phyloP scores from a whole-genome alignment of 2,797 vertebrate genomes.

The Tokudaia tokunoshimensis region DNA sequence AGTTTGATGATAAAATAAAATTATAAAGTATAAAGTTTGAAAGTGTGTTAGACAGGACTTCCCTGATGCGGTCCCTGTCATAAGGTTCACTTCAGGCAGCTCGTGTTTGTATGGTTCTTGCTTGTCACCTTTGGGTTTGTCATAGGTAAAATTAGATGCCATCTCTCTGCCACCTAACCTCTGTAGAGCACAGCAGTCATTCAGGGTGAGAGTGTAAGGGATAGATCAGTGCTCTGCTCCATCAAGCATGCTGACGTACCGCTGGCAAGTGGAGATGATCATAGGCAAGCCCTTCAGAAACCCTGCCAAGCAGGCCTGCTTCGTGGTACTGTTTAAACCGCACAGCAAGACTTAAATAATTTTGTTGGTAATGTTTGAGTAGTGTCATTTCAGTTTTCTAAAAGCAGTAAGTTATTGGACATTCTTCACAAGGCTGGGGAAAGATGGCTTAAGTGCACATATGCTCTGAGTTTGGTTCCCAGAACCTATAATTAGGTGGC shows the following conservation, averaged over 20 bases:
- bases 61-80: conserved; percentile 6
- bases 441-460: neutral
- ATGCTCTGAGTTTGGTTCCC: neutral
- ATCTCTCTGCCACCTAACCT: neutral
- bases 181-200: neutral
- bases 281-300: neutral
- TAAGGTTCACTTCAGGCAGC: conserved; percentile 38
- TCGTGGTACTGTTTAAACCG: neutral
- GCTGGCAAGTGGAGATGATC: neutral
- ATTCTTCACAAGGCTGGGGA: neutral
- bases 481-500: neutral
- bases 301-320: neutral
- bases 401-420: conserved; percentile 22
- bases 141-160: neutral
- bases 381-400: conserved; percentile 1
- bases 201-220: neutral
- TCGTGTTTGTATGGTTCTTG: conserved; percentile 46
- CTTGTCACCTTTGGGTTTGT: conserved; percentile 35
- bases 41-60: neutral
- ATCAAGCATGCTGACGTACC: neutral
- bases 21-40: neutral
- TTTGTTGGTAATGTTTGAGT: conserved; percentile 44
- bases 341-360: conserved; percentile 9
- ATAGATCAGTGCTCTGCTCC: conserved; percentile 13
- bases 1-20: neutral